These are phyloP conservation scores for Drosophila funebris DNA, from an alignment of 1,140 invertebrate species.

Conservation along the genomic window DNA sequence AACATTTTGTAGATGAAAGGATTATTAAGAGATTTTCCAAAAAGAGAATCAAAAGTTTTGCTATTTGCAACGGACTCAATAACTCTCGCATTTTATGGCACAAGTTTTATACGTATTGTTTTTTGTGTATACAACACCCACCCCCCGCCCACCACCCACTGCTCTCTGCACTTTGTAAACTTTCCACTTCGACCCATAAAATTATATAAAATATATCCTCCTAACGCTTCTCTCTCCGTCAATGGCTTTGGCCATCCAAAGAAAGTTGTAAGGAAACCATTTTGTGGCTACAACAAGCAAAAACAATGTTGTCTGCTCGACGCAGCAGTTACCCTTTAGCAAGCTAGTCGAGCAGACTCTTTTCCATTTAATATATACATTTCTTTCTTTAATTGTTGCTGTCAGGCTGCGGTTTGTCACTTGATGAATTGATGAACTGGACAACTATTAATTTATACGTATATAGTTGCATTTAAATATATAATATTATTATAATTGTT, in stretches of 20 bases:
- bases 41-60: conserved; percentile 44
- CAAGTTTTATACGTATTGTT: conserved; percentile 43
- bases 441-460: background rate
- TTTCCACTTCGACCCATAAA: conserved; percentile 38
- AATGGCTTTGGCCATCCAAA: conserved; percentile 15
- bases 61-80: conserved; percentile 41
- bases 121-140: conserved; percentile 12
- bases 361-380: background rate
- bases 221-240: background rate
- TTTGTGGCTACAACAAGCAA: conserved; percentile 17
- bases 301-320: background rate
- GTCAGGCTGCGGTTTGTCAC: background rate
- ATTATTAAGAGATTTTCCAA: conserved; percentile 41
- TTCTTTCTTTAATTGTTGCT: background rate
- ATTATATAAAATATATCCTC: conserved; percentile 45
- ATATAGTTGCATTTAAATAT: background rate
- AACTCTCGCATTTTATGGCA: conserved; percentile 44
- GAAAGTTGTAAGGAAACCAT: conserved; percentile 34
- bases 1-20: conserved; percentile 41
- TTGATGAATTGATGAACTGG: background rate
- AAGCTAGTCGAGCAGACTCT: background rate
- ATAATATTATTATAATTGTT: background rate
- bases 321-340: background rate
- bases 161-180: conserved; percentile 22
- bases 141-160: background rate